phyloP scores from a whole-genome alignment of 2,797 vertebrate species.

The Channallabes apus region DNA sequence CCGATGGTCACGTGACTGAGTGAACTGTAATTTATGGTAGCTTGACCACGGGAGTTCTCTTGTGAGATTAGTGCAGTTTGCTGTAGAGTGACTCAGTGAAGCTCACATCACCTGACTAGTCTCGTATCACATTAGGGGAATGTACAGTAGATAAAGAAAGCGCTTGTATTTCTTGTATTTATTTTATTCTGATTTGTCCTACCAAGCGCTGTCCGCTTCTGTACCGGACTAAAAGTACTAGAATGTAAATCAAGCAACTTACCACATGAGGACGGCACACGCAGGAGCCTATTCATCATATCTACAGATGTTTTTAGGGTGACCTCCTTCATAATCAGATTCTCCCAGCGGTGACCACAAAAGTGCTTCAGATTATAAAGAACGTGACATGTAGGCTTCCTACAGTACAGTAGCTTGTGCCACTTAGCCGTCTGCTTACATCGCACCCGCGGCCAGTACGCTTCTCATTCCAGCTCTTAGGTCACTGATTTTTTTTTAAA shows the following conservation, averaged over 20 bases:
- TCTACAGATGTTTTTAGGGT: conserved; percentile 63
- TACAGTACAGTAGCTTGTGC: conserved; percentile 6
- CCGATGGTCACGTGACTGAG: conserved; percentile 16
- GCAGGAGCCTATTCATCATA: conserved; percentile 22
- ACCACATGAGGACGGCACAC: conserved; percentile 59
- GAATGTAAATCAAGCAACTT: conserved; percentile 90
- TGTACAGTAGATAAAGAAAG: conserved; percentile 15
- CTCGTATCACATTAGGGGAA: conserved; percentile 21
- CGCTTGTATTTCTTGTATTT: conserved; percentile 73
- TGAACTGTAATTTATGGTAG: neutral
- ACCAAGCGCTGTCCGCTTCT: conserved; percentile 71
- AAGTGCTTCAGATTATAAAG: conserved; percentile 14
- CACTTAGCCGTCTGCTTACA: neutral
- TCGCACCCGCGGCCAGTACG: conserved; percentile 15
- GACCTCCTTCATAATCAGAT: conserved; percentile 72
- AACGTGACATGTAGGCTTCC: conserved; percentile 26
- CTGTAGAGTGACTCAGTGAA: conserved; percentile 9
- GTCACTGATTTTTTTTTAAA: neutral
- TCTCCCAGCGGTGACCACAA: neutral
- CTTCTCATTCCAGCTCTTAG: neutral
- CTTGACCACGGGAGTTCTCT: neutral
- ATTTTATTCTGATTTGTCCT: conserved; percentile 65
- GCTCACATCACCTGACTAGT: conserved; percentile 36
- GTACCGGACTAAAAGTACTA: conserved; percentile 82
- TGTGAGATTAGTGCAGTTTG: neutral